phyloP scores from a whole-genome alignment of 2,888 invertebrate species.

The Incurvaria masculella region DNA sequence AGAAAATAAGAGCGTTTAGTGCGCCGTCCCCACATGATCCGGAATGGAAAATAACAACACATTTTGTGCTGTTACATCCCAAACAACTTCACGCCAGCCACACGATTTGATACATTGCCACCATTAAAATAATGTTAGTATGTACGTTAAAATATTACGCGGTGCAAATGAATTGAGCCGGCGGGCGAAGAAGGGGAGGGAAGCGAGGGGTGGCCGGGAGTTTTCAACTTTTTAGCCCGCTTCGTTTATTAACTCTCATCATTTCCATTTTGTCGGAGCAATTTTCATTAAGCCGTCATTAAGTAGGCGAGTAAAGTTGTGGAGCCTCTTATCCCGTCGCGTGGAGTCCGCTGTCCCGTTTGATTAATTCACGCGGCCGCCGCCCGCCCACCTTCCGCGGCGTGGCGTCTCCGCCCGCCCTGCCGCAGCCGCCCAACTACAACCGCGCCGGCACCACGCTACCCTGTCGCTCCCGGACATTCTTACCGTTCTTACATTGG shows the following conservation, averaged over 20 bases:
- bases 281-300: conserved; percentile 44
- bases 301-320: conserved; percentile 31
- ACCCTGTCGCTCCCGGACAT: no score
- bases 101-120: no score
- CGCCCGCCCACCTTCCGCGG: conserved; percentile 12
- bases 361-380: conserved; percentile 33
- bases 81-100: no score
- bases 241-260: conserved; percentile 28
- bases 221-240: conserved; percentile 9
- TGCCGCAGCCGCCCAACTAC: neutral
- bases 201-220: neutral
- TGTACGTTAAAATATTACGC: no score
- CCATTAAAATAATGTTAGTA: no score
- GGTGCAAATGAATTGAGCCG: neutral
- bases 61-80: no score
- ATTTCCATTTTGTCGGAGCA: conserved; percentile 23
- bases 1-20: no score
- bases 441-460: no score
- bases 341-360: conserved; percentile 27
- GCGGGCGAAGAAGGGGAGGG: neutral
- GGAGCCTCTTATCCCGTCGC: conserved; percentile 30
- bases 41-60: no score
- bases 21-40: no score
- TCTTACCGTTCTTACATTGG: no score
- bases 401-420: neutral